A percentile compares a stretch with the other conserved stretches of the same genome.
These are phyloP conservation scores for Synanthedon myopaeformis DNA, from an alignment of 2,888 invertebrate species.

Conservation along the genomic window DNA sequence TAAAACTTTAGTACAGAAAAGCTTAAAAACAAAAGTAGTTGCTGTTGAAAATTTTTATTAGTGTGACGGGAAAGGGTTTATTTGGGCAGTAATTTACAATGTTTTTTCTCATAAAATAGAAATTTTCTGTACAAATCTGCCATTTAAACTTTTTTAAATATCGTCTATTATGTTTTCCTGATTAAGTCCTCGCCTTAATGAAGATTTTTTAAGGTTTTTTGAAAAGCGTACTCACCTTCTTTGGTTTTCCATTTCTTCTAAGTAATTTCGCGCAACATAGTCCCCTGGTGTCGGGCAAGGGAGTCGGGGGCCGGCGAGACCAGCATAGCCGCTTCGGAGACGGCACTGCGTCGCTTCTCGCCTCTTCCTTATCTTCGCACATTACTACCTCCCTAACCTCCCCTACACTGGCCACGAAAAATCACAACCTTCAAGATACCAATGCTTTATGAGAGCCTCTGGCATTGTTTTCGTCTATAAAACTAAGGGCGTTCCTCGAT, in stretches of 20 bases:
- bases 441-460: conserved; percentile 58
- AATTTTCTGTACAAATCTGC: no score
- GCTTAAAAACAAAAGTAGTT: no score
- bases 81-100: no score
- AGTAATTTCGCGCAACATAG: conserved; percentile 86
- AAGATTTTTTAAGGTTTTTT: no score
- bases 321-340: conserved; percentile 55
- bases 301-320: conserved; percentile 55
- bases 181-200: no score
- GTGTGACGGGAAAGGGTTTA: no score
- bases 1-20: no score
- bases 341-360: conserved; percentile 42
- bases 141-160: no score
- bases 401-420: conserved; percentile 43
- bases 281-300: conserved; percentile 78
- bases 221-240: conserved; percentile 70
- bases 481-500: conserved; percentile 34
- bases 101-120: no score
- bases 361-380: conserved; percentile 65
- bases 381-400: conserved; percentile 34
- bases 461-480: conserved; percentile 58
- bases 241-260: conserved; percentile 84
- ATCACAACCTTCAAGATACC: conserved; percentile 57
- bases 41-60: no score
- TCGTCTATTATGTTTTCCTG: no score